These are phyloP conservation scores for Alcedo atthis DNA, from an alignment of 2,797 vertebrate genomes.

Conservation along the genomic window DNA sequence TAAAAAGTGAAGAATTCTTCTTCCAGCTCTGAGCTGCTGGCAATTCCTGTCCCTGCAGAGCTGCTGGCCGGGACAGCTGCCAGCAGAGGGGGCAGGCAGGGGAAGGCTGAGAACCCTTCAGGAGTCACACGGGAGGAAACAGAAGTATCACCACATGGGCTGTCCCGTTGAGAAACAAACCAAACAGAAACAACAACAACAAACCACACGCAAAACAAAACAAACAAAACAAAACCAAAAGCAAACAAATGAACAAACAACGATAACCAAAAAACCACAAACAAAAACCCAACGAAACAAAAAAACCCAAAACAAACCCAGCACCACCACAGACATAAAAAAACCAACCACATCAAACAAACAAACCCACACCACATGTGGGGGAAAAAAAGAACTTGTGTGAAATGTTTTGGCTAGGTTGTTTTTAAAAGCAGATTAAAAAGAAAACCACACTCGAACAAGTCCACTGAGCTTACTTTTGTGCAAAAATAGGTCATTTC, in stretches of 20 bases:
- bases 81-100: slow-evolving; percentile 64
- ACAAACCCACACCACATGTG: background rate
- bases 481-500: background rate
- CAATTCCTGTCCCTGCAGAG: too few relatives aligned
- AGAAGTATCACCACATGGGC: background rate
- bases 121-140: background rate
- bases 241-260: too few relatives aligned
- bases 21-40: background rate
- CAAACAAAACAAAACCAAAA: too few relatives aligned
- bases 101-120: too few relatives aligned
- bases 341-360: too few relatives aligned
- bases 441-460: background rate
- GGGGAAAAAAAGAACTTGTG: background rate
- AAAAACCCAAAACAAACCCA: too few relatives aligned
- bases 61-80: background rate
- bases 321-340: too few relatives aligned
- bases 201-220: background rate
- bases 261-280: background rate
- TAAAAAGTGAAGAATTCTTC: slow-evolving; percentile 6
- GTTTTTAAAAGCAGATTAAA: background rate
- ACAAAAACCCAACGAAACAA: too few relatives aligned
- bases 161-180: background rate
- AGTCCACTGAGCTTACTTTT: background rate
- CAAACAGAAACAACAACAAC: too few relatives aligned
- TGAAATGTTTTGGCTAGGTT: background rate